A percentile compares a stretch with the other conserved stretches of the same genome.
phyloP scores from a whole-genome alignment of 2,888 invertebrate species.

The Yponomeuta sedellus region DNA sequence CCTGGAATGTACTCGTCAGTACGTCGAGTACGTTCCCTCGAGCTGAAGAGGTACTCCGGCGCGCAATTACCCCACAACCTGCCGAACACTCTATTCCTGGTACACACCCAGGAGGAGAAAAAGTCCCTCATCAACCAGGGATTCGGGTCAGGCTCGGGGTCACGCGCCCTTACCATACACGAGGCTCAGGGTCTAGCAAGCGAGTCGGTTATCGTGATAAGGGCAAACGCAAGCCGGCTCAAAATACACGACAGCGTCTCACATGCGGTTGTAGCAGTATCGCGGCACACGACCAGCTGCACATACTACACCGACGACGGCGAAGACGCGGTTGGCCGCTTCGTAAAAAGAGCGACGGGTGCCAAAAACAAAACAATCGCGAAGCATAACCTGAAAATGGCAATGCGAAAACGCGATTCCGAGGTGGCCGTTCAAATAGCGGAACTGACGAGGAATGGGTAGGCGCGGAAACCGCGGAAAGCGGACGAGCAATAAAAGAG shows the following conservation, averaged over 20 bases:
- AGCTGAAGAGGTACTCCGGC: background rate
- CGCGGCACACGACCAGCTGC: slow-evolving; percentile 19
- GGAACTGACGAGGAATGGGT: no score
- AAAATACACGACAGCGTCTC: slow-evolving; percentile 17
- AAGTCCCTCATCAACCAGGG: slow-evolving; percentile 15
- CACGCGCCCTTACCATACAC: slow-evolving; percentile 19
- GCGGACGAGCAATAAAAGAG: no score
- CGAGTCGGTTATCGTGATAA: slow-evolving; percentile 13
- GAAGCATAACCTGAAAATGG: background rate
- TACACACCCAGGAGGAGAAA: background rate
- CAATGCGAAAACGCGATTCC: background rate
- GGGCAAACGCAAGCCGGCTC: slow-evolving; percentile 6
- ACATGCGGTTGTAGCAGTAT: slow-evolving; percentile 21
- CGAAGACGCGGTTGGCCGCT: slow-evolving; percentile 10
- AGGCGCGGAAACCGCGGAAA: no score
- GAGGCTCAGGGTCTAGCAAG: slow-evolving; percentile 20
- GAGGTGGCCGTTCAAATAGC: no score
- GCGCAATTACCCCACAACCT: slow-evolving; percentile 9
- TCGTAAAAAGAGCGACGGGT: background rate
- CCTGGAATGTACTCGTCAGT: slow-evolving; percentile 16
- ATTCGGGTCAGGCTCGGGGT: no score
- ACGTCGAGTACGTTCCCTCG: background rate
- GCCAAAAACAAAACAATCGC: background rate
- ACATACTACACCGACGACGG: slow-evolving; percentile 19
- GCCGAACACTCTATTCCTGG: background rate